Conservation (phyloP, 2,888 invertebrate genomes). For the Drosophila buzzatii region DNA sequence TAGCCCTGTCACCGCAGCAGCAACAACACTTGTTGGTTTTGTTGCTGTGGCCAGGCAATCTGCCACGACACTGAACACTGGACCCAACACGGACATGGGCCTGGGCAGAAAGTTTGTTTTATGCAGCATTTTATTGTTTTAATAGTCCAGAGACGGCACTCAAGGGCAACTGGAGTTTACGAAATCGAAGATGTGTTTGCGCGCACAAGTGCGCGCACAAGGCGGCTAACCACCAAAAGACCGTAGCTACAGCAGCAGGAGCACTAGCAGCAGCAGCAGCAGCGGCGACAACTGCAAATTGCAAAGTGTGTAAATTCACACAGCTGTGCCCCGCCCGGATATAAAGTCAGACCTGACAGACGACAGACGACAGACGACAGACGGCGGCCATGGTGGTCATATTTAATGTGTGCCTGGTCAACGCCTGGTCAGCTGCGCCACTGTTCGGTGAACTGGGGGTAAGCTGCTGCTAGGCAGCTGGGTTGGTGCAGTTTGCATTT, state of each 20-base stretch:
- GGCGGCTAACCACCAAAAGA: slow-evolving; percentile 76
- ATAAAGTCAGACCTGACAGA: slow-evolving; percentile 63
- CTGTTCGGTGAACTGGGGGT: slow-evolving; percentile 21
- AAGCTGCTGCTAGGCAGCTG: slow-evolving; percentile 6
- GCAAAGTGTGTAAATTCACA: slow-evolving; percentile 74
- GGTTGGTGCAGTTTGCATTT: slow-evolving; percentile 62
- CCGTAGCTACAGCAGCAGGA: slow-evolving; percentile 55
- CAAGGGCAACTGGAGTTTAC: slow-evolving; percentile 51
- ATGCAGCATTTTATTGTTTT: slow-evolving; percentile 71
- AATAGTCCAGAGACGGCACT: slow-evolving; percentile 53
- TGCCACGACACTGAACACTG: slow-evolving; percentile 32
- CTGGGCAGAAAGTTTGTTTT: slow-evolving; percentile 65
- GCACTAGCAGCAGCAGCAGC: slow-evolving; percentile 1
- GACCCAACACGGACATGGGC: slow-evolving; percentile 6
- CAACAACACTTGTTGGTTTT: slow-evolving; percentile 49
- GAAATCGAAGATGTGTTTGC: slow-evolving; percentile 71
- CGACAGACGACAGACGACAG: slow-evolving; percentile 53
- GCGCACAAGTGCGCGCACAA: slow-evolving; percentile 59
- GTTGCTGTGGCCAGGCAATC: slow-evolving; percentile 52
- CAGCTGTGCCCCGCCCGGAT: slow-evolving; percentile 51
- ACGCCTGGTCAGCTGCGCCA: slow-evolving; percentile 55
- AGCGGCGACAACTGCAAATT: slow-evolving; percentile 57
- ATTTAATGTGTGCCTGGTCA: slow-evolving; percentile 74
- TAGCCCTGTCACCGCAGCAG: slow-evolving; percentile 31
- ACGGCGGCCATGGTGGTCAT: slow-evolving; percentile 71